Percentiles rank a stretch among this genome's conserved stretches.
These are phyloP conservation scores for Akabosia matsudoensis DNA, from an alignment of 1,140 invertebrate genomes.

Conservation along the genomic window DNA sequence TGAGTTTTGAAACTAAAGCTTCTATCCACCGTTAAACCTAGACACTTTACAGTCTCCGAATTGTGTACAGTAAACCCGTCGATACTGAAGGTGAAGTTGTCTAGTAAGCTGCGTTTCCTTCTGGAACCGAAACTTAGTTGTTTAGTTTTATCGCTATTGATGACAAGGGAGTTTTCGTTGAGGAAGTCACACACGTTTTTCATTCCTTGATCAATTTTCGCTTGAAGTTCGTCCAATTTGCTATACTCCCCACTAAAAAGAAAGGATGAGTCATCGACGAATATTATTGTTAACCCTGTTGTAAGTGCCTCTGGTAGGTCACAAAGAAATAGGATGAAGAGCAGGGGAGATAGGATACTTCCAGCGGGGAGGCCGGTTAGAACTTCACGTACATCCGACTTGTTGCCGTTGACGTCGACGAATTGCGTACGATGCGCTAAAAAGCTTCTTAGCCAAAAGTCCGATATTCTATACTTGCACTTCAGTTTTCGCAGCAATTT, in stretches of 20 bases:
- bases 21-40: neutral
- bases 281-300: neutral
- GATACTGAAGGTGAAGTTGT: neutral
- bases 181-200: neutral
- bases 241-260: neutral
- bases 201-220: neutral
- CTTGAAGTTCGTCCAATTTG: neutral
- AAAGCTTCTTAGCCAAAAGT: neutral
- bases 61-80: neutral
- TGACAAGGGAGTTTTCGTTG: neutral
- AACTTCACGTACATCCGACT: neutral
- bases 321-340: constrained; percentile 2
- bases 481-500: neutral
- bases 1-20: neutral
- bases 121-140: neutral
- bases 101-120: neutral
- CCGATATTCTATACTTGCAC: neutral
- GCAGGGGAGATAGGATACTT: neutral
- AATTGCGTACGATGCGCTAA: neutral
- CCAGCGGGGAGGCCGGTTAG: constrained; percentile 8
- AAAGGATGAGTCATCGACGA: constrained; percentile 2
- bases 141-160: neutral
- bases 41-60: neutral
- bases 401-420: neutral
- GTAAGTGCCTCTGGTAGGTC: neutral